A percentile compares a stretch with the other conserved stretches of the same genome.
phyloP scores from a whole-genome alignment of 2,113 vertebrate species.

The Meles meles region DNA sequence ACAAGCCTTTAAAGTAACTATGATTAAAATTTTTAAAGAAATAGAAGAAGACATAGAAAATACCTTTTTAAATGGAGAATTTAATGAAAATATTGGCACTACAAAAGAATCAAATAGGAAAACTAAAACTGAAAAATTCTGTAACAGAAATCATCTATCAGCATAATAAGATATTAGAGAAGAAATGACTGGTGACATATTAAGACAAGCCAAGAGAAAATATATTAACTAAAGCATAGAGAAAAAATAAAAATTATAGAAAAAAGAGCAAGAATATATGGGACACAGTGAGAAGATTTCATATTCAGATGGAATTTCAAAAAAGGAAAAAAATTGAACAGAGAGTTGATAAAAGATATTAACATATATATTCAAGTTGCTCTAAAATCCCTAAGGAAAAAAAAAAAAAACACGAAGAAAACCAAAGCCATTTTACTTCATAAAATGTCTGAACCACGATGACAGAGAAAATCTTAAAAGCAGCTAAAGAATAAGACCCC shows the following conservation, averaged over 20 bases:
- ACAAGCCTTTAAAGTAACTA: not conserved
- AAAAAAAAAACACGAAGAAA: not conserved
- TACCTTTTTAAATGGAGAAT: not conserved
- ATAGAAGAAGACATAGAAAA: not conserved
- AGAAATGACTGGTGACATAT: not conserved
- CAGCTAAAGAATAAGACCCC: not conserved
- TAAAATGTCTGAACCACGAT: not conserved
- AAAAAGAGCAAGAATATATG: not conserved
- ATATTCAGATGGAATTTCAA: not conserved
- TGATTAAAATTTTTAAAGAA: not conserved
- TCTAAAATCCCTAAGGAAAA: not conserved
- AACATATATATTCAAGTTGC: not conserved
- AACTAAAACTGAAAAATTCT: not conserved
- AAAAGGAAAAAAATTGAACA: not conserved
- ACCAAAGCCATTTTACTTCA: not conserved
- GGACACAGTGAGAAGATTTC: not conserved
- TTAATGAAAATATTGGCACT: not conserved
- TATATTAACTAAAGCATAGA: not conserved
- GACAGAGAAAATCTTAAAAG: not conserved
- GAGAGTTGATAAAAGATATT: not conserved
- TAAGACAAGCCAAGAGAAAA: not conserved
- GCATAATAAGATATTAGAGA: not conserved
- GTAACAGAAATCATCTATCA: not conserved
- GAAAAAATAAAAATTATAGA: not conserved
- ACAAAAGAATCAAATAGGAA: not conserved